These are phyloP conservation scores for Myripristis jacobus DNA, from an alignment of 2,797 vertebrate species.

Conservation along the genomic window DNA sequence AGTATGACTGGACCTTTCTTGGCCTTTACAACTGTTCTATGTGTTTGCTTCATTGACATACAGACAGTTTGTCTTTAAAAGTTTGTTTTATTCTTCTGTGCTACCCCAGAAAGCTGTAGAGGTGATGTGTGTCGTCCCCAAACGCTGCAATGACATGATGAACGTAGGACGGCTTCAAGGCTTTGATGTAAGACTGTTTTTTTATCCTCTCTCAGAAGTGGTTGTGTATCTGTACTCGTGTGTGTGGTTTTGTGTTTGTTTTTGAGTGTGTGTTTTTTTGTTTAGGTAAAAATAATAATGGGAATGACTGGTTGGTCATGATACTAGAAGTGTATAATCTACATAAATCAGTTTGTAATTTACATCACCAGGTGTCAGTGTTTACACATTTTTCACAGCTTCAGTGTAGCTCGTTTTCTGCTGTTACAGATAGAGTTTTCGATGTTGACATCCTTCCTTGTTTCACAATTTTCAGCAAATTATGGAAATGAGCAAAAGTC, in stretches of 20 bases:
- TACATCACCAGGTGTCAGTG: slow-evolving; percentile 56
- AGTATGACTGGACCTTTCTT: no score
- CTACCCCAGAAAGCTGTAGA: slow-evolving; percentile 93
- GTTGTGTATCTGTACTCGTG: neutral
- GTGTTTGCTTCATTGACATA: neutral
- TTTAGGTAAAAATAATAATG: neutral
- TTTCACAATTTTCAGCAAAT: neutral
- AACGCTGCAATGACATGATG: slow-evolving; percentile 99
- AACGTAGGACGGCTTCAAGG: slow-evolving; percentile 98
- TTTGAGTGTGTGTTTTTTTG: neutral
- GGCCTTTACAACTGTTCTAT: no score
- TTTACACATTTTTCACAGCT: slow-evolving; percentile 21
- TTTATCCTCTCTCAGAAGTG: neutral
- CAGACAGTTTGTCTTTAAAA: neutral
- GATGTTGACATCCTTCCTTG: neutral
- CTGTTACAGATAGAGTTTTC: neutral
- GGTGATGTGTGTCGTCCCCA: slow-evolving; percentile 99
- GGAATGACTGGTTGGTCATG: no score
- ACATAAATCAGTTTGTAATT: slow-evolving; percentile 6
- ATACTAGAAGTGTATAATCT: neutral
- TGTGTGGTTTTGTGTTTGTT: no score
- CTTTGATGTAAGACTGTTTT: slow-evolving; percentile 89
- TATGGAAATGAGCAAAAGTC: no score
- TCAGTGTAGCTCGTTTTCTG: neutral
- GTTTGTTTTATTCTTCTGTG: slow-evolving; percentile 15